phyloP scores from a whole-genome alignment of 2,113 vertebrate species.

The Hoplias malabaricus region DNA sequence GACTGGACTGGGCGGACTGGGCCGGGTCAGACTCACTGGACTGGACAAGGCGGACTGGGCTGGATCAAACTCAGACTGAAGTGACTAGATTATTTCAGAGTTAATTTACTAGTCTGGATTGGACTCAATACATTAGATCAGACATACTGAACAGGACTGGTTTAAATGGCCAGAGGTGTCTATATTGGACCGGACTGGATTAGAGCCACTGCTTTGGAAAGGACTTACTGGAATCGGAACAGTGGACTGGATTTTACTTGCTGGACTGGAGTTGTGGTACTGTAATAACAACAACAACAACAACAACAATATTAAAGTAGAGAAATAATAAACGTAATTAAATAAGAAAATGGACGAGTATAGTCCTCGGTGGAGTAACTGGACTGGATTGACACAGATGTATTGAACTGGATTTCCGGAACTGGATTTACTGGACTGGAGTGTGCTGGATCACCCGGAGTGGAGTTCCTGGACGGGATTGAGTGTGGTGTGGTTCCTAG shows the following conservation, averaged over 20 bases:
- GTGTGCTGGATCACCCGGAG: not conserved
- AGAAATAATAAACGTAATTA: not conserved
- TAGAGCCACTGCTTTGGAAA: not conserved
- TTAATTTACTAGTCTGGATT: too few species aligned
- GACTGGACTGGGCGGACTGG: too few species aligned
- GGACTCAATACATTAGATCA: too few species aligned
- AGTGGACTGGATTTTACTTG: not conserved
- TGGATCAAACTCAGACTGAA: too few species aligned
- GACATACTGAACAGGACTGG: too few species aligned
- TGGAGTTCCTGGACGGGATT: not conserved
- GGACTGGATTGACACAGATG: not conserved
- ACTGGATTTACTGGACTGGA: not conserved
- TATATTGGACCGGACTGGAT: not conserved
- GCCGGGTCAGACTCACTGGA: too few species aligned
- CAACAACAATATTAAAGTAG: not conserved
- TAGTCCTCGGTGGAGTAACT: not conserved
- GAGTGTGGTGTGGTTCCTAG: not conserved
- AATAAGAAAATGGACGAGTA: too few species aligned
- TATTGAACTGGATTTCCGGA: not conserved
- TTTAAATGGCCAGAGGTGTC: too few species aligned
- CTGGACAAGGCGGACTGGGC: too few species aligned
- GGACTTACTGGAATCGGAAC: not conserved
- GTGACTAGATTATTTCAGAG: too few species aligned
- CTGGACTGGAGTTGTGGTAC: too few species aligned
- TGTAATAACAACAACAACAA: not conserved